Evolutionary conservation across 2,797 vertebrate genomes (phyloP).

Genomic region (Lycodopsis pacificus): DNA sequence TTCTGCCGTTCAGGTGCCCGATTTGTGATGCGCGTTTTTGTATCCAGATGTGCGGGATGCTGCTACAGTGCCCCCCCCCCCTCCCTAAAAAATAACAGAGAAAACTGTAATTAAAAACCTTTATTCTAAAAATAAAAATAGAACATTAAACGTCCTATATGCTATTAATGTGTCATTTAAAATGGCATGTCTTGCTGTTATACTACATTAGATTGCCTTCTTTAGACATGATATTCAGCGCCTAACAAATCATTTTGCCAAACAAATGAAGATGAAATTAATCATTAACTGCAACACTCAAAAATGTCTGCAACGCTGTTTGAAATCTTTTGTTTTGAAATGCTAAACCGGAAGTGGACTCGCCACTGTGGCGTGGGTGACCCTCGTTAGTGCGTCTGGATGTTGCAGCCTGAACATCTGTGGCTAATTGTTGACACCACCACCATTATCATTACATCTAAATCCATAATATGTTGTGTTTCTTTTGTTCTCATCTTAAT

Average conservation of each 20-base stretch:
- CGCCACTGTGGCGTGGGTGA: background rate
- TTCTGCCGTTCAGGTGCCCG: background rate
- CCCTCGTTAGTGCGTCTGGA: background rate
- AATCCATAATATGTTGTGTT: background rate
- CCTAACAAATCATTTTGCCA: background rate
- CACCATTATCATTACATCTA: background rate
- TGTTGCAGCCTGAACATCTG: constrained; percentile 26
- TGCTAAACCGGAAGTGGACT: constrained; percentile 10
- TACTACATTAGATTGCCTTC: background rate
- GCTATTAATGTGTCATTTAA: background rate
- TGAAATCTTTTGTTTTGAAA: constrained; percentile 48
- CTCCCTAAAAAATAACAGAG: too few species aligned
- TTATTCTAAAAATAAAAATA: background rate
- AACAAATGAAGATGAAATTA: background rate
- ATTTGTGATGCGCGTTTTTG: background rate
- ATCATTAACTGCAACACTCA: background rate
- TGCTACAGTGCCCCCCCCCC: too few species aligned
- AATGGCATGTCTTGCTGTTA: background rate
- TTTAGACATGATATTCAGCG: background rate
- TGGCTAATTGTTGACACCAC: background rate
- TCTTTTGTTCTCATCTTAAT: background rate
- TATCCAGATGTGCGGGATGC: constrained; percentile 47
- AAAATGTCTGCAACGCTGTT: rapidly evolving
- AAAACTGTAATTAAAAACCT: background rate
- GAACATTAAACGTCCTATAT: background rate